Evolutionary conservation across 2,113 vertebrate genomes (phyloP).

Genomic region (Rhabdomys dilectus): DNA sequence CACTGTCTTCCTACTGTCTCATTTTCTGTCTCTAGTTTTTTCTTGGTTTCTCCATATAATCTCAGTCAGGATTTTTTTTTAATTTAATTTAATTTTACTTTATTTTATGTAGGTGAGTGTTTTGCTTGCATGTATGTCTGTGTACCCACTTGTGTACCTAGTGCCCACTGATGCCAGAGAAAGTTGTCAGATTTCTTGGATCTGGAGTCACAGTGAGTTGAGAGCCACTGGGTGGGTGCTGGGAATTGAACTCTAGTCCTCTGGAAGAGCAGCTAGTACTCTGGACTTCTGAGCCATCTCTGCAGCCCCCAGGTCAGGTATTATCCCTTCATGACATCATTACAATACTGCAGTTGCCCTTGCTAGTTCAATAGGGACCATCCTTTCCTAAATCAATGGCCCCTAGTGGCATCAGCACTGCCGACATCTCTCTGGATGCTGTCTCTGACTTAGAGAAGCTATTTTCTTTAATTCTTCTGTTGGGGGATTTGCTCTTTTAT

Average conservation of each 20-base stretch:
- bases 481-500: not conserved
- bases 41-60: not conserved
- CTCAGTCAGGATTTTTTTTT: not conserved
- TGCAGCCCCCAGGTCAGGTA: not conserved
- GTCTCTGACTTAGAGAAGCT: not conserved
- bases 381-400: not conserved
- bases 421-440: too few species aligned
- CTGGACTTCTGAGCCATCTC: not conserved
- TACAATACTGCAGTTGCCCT: not conserved
- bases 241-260: not conserved
- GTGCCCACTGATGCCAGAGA: not conserved
- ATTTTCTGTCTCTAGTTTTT: constrained; percentile 30
- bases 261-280: not conserved
- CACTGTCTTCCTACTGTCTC: not conserved
- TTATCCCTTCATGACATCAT: not conserved
- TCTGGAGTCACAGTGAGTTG: not conserved
- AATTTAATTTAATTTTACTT: not conserved
- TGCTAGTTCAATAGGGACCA: not conserved
- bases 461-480: not conserved
- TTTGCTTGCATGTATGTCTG: not conserved
- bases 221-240: not conserved
- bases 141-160: not conserved
- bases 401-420: not conserved
- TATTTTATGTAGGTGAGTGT: not conserved
- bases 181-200: not conserved